Conservation (phyloP, 2,797 vertebrate species). For the Poeciliopsis paucimaculata region DNA sequence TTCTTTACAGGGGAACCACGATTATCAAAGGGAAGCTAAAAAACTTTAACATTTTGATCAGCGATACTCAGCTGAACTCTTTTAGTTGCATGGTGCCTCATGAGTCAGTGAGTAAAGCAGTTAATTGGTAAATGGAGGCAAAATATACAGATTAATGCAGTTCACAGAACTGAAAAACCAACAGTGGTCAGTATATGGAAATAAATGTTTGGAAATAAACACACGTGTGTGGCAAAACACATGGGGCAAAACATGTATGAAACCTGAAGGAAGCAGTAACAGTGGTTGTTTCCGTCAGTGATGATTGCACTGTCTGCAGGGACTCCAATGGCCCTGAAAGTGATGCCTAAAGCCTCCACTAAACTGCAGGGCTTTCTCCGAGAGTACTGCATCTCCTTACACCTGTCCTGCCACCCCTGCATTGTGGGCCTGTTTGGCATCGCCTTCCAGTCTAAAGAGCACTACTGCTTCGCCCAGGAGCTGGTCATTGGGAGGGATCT, state of each 20-base stretch:
- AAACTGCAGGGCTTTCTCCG: constrained; percentile 84
- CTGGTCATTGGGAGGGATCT: constrained; percentile 82
- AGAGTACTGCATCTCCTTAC: constrained; percentile 86
- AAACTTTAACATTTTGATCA: background rate
- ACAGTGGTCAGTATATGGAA: background rate
- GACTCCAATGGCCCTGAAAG: constrained; percentile 87
- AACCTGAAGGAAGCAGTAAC: background rate
- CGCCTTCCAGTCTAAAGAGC: constrained; percentile 84
- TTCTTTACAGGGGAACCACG: background rate
- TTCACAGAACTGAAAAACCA: constrained; percentile 12
- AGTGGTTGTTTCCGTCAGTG: background rate
- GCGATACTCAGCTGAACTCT: background rate
- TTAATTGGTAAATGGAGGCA: background rate
- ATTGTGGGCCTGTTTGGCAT: constrained; percentile 86
- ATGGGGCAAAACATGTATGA: background rate
- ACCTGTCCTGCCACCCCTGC: constrained; percentile 84
- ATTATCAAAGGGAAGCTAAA: background rate
- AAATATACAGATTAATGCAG: constrained; percentile 21
- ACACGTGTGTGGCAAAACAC: no score
- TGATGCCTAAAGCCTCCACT: constrained; percentile 85
- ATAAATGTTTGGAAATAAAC: background rate
- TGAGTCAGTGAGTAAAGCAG: background rate
- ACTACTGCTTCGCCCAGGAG: constrained; percentile 87
- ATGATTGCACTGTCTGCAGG: constrained; percentile 66
- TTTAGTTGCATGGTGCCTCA: background rate